Percentiles rank a stretch among this genome's conserved stretches.
Evolutionary conservation across 2,888 invertebrate genomes (phyloP).

Genomic region (Graphium colonna): DNA sequence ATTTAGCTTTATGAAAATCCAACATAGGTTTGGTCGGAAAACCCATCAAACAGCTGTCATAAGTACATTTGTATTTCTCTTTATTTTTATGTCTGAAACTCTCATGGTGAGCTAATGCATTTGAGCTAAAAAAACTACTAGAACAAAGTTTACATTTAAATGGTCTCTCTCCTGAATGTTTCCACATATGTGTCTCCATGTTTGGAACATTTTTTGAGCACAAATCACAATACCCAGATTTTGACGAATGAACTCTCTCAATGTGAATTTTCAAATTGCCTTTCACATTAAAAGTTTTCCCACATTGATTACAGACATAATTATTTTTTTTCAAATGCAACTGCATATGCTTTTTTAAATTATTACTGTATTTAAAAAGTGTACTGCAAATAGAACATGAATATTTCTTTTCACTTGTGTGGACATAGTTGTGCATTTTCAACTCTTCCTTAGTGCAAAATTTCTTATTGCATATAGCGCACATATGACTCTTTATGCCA

Average conservation of each 20-base stretch:
- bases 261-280: slow-evolving; percentile 76
- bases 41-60: slow-evolving; percentile 47
- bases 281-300: slow-evolving; percentile 61
- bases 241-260: slow-evolving; percentile 72
- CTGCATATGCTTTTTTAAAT: slow-evolving; percentile 71
- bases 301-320: slow-evolving; percentile 62
- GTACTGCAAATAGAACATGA: slow-evolving; percentile 62
- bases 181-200: slow-evolving; percentile 75
- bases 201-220: slow-evolving; percentile 76
- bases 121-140: slow-evolving; percentile 54
- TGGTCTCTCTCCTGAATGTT: slow-evolving; percentile 73
- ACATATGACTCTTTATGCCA: slow-evolving; percentile 47
- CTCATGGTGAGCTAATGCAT: slow-evolving; percentile 57
- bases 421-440: slow-evolving; percentile 50
- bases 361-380: slow-evolving; percentile 70
- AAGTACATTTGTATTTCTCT: slow-evolving; percentile 53
- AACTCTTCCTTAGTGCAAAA: slow-evolving; percentile 60
- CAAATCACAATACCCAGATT: slow-evolving; percentile 71
- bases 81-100: slow-evolving; percentile 59
- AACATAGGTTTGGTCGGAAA: slow-evolving; percentile 64
- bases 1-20: slow-evolving; percentile 56
- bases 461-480: slow-evolving; percentile 52
- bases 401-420: slow-evolving; percentile 53
- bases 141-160: slow-evolving; percentile 61
- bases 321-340: slow-evolving; percentile 49